Evolutionary conservation across 2,888 invertebrate genomes (phyloP).

Genomic region (Capitulum mitella): DNA sequence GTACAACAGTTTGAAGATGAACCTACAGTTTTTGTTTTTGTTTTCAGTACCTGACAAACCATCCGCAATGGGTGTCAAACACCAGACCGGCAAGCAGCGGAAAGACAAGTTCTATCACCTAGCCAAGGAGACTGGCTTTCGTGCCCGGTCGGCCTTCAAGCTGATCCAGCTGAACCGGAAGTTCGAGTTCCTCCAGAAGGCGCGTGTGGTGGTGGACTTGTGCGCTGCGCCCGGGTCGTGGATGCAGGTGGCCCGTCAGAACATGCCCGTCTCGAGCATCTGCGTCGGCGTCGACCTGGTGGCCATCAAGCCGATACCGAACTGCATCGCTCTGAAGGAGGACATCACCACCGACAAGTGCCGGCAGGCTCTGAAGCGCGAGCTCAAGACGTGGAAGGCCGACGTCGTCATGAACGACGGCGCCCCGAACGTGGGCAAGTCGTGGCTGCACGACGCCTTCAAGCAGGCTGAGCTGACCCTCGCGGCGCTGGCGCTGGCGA

Average conservation of each 20-base stretch:
- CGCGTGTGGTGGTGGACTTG: constrained; percentile 92
- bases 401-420: constrained; percentile 96
- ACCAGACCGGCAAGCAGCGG: constrained; percentile 94
- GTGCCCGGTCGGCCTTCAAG: constrained; percentile 90
- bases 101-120: constrained; percentile 97
- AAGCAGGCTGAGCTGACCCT: constrained; percentile 85
- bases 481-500: constrained; percentile 85
- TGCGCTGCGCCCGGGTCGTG: constrained; percentile 99
- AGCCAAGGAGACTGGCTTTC: constrained; percentile 95
- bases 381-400: constrained; percentile 91
- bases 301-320: constrained; percentile 82
- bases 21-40: not conserved
- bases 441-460: constrained; percentile 96
- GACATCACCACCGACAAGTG: constrained; percentile 98
- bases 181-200: constrained; percentile 91
- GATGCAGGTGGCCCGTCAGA: constrained; percentile 95
- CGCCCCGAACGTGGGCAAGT: constrained; percentile 82
- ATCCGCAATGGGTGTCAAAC: constrained; percentile 76
- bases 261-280: constrained; percentile 93
- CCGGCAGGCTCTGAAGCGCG: constrained; percentile 65
- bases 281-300: constrained; percentile 94
- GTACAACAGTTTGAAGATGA: too few relatives aligned
- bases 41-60: constrained; percentile 10
- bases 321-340: constrained; percentile 79
- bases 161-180: constrained; percentile 95